Percentiles rank a stretch among this genome's conserved stretches.
phyloP scores from a whole-genome alignment of 1,140 invertebrate species.

The Microplitis mediator region DNA sequence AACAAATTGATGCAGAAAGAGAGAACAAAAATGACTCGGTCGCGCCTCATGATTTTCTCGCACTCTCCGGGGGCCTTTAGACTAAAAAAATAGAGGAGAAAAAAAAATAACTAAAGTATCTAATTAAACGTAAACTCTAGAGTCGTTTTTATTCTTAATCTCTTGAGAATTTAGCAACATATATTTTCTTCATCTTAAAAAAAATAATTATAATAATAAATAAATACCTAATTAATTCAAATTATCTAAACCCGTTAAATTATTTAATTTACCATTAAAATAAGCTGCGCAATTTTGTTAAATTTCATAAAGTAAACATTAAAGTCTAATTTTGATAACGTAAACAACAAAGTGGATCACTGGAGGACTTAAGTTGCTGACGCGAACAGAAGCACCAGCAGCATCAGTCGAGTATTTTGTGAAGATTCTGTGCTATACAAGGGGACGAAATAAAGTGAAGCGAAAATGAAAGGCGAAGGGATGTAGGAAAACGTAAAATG shows the following conservation, averaged over 20 bases:
- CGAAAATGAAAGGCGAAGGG: constrained; percentile 16
- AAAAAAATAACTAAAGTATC: constrained; percentile 20
- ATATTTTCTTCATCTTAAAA: no score
- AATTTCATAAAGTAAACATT: background rate
- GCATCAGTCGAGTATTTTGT: background rate
- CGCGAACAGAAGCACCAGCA: background rate
- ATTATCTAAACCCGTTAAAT: background rate
- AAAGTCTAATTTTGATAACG: background rate
- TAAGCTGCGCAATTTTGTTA: background rate
- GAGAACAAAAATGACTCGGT: constrained; percentile 31
- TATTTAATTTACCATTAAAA: background rate
- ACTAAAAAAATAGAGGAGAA: constrained; percentile 6
- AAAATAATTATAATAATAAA: no score
- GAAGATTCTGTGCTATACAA: constrained; percentile 1
- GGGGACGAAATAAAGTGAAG: background rate
- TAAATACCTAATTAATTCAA: no score
- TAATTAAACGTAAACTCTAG: constrained; percentile 29
- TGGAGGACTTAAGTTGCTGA: background rate
- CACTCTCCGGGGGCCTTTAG: constrained; percentile 44
- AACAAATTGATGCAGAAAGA: background rate
- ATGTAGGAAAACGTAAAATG: constrained; percentile 24
- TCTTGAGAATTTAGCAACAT: no score
- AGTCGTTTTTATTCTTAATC: constrained; percentile 1
- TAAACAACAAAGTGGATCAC: constrained; percentile 3
- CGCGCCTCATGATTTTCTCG: constrained; percentile 53